Conservation (phyloP, 2,113 vertebrate species). For the Cyphomyrus plagiostoma region DNA sequence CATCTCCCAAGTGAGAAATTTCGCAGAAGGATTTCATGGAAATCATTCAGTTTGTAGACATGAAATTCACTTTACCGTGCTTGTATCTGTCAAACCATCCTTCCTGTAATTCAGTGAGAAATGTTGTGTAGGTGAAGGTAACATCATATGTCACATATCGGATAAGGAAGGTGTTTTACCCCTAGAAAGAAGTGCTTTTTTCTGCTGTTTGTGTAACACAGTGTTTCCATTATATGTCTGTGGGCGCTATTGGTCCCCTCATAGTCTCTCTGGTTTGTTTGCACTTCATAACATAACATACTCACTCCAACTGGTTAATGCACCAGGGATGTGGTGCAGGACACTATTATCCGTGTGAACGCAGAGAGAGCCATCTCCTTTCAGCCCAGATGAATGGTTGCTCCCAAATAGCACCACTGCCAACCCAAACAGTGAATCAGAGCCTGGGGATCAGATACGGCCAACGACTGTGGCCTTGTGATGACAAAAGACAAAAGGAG, state of each 20-base stretch:
- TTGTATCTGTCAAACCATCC: not conserved
- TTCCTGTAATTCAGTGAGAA: not conserved
- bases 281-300: not conserved
- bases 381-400: not conserved
- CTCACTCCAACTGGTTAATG: not conserved
- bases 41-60: not conserved
- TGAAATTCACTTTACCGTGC: not conserved
- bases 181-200: not conserved
- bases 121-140: not conserved
- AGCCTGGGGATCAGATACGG: not conserved
- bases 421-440: slow-evolving; percentile 5
- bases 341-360: not conserved
- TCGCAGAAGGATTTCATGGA: not conserved
- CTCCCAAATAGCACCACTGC: not conserved
- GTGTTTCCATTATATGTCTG: not conserved
- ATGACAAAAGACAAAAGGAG: not conserved
- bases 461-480: not conserved
- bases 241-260: not conserved
- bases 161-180: not conserved
- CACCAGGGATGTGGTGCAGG: not conserved
- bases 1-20: not conserved
- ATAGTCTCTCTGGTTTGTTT: not conserved
- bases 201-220: not conserved
- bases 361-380: not conserved
- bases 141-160: not conserved